Base-by-base conservation (phyloP, 2,113 vertebrate species). In the Prochilodus magdalenae region DNA sequence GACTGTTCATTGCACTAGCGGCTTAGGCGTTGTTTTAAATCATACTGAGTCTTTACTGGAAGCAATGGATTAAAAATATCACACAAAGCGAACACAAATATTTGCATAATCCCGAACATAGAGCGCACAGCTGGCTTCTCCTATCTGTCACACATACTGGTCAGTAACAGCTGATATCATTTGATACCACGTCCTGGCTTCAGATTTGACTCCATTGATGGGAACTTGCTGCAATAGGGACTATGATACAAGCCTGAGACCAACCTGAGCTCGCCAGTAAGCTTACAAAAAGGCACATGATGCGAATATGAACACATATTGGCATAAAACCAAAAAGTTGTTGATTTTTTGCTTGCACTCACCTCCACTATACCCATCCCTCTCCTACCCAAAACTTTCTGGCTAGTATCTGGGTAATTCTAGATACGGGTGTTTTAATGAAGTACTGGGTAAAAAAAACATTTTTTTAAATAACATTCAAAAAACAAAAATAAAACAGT, bases 91-190 rank as follows among this genome's bases (percentile, higher is more conserved):
- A 71, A 71, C 7, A 59, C 80, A 62, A n/a, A n/a, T 49, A 80
- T 80, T 80, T 75, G 63, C 51, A 76, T 76, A 65, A 71, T 76
- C n/a, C n/a, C 5, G 26, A 80, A 69, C 59, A 24, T 2, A 75
- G 22, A 27, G 24, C 13, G 22, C 67, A 80, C 73, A 72, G 65
- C 51, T 79, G 53, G 77, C 55, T 73, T 66, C 26, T 24, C 53
- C 24, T 51, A 59, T 80, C 44, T 69, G 57, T 53, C 60, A 84
- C 33, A 77, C 78, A 77, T 49, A 26, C 40, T 73, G 24, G 65
- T 22, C 18, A 36, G 62, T 60, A 36, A 30, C 27, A 84, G 72
- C 57, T 63, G 0, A 75, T 70, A 79, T 62, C 20, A 51, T 82
- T 77, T 73, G 29, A 36, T 7, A 36, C 63, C 33, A 59, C 57